These are phyloP conservation scores for Rhinella marina DNA, from an alignment of 2,797 vertebrate species.

Conservation along the genomic window DNA sequence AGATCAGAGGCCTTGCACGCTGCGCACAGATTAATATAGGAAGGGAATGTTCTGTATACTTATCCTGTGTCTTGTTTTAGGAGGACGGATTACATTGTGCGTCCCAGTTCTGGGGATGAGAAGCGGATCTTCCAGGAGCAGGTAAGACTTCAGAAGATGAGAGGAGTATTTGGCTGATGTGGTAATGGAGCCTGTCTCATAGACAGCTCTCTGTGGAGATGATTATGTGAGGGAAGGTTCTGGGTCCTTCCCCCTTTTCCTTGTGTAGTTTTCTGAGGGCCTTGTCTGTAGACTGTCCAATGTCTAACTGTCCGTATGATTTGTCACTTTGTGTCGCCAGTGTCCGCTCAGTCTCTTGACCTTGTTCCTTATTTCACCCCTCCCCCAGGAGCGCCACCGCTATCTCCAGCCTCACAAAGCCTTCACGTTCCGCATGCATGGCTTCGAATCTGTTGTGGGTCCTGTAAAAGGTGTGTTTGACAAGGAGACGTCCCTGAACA, in stretches of 20 bases:
- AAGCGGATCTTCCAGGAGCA: slow-evolving; percentile 96
- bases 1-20: background rate
- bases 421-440: slow-evolving; percentile 97
- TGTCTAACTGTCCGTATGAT: background rate
- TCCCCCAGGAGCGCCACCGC: slow-evolving; percentile 90
- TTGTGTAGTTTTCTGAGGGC: background rate
- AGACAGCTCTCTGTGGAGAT: background rate
- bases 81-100: slow-evolving; percentile 96
- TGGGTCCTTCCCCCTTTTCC: background rate
- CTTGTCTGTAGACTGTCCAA: background rate
- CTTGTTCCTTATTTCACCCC: background rate
- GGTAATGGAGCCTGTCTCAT: background rate
- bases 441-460: slow-evolving; percentile 96
- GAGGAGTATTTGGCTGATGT: background rate
- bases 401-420: slow-evolving; percentile 98
- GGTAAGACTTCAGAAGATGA: slow-evolving; percentile 75
- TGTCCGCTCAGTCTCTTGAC: background rate
- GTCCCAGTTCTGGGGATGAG: slow-evolving; percentile 96
- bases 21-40: too few species aligned
- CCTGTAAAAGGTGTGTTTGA: slow-evolving; percentile 98
- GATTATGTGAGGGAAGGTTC: background rate
- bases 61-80: slow-evolving; percentile 72
- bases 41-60: background rate
- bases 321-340: background rate
- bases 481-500: slow-evolving; percentile 98